Evolutionary conservation across 1,140 invertebrate species (phyloP), one percentile per base, ranked within the genome.

Genomic region (Drosophila arizonae): DNA sequence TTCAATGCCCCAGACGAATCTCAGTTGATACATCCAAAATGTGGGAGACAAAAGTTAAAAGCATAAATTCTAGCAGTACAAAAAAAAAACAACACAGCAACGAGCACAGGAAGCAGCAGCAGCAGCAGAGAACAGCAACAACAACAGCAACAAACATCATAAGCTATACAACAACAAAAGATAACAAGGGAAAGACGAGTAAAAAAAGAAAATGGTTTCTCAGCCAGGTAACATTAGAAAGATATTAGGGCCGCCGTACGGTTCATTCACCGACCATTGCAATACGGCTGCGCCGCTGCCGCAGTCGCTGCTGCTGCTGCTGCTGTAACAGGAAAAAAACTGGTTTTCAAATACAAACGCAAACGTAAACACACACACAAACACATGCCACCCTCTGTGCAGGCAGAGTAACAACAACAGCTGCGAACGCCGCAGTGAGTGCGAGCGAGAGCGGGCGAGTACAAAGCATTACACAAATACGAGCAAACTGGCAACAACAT

Each of bases 251-350:
- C 66, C 54, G 64, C 55, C 43, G 72, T 73, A 88, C 77, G 79
- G 87, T 90, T 90, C 87, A 90, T 90, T 90, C 87, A 90, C 87
- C 87, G 88, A 86, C 87, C 82, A 73, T 71, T 90, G 84, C 84
- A 84, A 72, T 88, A 88, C 82, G 79, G 45, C 84, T 87, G 82
- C 79, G 84, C 80, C 55, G 76, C 68, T 65, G 74, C 57, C 11
- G 73, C 36, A 50, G 69, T 46, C 54, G 63, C 65, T 70, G 78
- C 51, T 51, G 63, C 58, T 75, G 85, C 41, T 43, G 41, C 26
- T 64, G 62, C 33, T 41, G 56, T 79, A 82, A 87, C 52, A 71
- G 26, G 46, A 39, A 61, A n/a, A 72, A 72, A 87, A 87, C 82
- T 79, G 82, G 84, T 88, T 88, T 73, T 46, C 69, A 76, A 72